Evolutionary conservation across 2,113 vertebrate species (phyloP), one percentile per base, ranked within the genome.

Genomic region (Pelodiscus sinensis): DNA sequence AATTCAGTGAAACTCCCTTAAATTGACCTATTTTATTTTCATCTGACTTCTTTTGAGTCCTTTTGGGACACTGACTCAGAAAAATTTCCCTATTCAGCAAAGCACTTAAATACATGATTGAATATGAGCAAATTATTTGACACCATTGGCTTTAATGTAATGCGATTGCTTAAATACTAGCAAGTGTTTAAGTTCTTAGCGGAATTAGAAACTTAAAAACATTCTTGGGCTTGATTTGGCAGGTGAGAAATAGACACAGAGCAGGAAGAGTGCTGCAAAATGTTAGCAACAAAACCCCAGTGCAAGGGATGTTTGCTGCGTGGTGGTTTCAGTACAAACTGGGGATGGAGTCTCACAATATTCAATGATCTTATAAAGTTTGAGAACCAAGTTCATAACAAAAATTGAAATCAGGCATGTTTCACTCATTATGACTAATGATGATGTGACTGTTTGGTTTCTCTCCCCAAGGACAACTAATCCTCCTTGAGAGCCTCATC

Each of bases 61-160:
- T 2, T 27, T 14, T 58, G 81, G 78, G 18, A 19, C 44, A 44
- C 35, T 81, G 84, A 56, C 29, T 57, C 38, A 65, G n/a, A 0
- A 1, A 81, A 71, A 35, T 21, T 19, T n/a, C 52, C 52, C 85
- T 0, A 12, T 44, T 27, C 80, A 0, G 29, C 22, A 84, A 60
- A 2, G 0, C 31, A 50, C 52, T 5, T 0, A 0, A 58, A 19
- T 29, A 14, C 55, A 78, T 25, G 19, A 11, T 90, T 7, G 5
- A 50, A 12, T 15, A 54, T 38, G 87, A 27, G 58, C 65, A 38
- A 1, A 2, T 22, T 2, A 21, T 13, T 1, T 89, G 68, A 2
- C 68, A 71, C 65, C n/a, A 24, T 60, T 86, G 38, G 24, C 56
- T 90, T 89, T 84, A 60, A 89, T 78, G 31, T 86, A 86, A 44